A percentile compares a stretch with the other conserved stretches of the same genome.
These are phyloP conservation scores for Psophia crepitans DNA, from an alignment of 2,113 vertebrate species.

Conservation along the genomic window DNA sequence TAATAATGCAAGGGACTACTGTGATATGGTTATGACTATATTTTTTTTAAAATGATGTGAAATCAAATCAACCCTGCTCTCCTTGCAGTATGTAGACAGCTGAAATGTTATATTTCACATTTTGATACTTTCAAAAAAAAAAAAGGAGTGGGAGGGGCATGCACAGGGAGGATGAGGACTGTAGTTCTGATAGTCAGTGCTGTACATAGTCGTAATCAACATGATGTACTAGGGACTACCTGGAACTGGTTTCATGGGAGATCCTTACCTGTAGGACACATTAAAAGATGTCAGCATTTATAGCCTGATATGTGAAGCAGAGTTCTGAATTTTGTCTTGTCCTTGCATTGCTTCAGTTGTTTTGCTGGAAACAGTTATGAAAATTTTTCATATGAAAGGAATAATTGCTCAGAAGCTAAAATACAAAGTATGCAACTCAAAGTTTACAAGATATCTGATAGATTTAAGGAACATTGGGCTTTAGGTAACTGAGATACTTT, in stretches of 20 bases:
- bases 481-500: not conserved
- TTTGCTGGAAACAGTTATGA: not conserved
- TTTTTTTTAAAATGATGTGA: not conserved
- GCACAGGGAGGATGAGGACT: no score
- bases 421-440: not conserved
- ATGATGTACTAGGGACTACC: not conserved
- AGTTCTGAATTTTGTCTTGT: not conserved
- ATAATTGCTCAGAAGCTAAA: not conserved
- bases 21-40: not conserved
- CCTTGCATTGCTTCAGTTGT: not conserved
- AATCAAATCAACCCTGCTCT: not conserved
- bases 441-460: not conserved
- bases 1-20: not conserved
- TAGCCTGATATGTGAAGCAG: not conserved
- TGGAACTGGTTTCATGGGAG: not conserved
- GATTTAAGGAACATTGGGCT: not conserved
- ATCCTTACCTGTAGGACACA: not conserved
- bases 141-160: not conserved
- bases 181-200: not conserved
- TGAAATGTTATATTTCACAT: not conserved
- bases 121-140: not conserved
- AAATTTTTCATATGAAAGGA: not conserved
- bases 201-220: not conserved
- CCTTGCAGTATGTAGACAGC: not conserved
- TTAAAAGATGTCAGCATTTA: not conserved